Conservation (phyloP, 2,113 vertebrate genomes). For the Caranx ignobilis region DNA sequence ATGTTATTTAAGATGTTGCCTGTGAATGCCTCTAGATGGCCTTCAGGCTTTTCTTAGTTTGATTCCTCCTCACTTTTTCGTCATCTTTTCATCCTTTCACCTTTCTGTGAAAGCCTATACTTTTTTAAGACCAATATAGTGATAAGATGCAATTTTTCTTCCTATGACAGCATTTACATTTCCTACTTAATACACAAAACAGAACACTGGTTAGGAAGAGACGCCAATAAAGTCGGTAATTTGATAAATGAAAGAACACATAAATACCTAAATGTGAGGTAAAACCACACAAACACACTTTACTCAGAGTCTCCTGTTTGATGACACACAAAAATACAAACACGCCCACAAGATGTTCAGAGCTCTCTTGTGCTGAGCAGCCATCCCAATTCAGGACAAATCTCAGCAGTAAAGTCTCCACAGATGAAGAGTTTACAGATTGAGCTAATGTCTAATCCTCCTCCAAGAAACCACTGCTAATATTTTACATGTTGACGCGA, state of each 20-base stretch:
- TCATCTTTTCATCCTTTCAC: background rate
- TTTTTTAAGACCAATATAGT: background rate
- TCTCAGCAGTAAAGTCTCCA: slow-evolving; percentile 28
- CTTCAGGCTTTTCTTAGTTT: background rate
- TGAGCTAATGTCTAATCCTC: slow-evolving; percentile 40
- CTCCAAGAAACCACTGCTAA: slow-evolving; percentile 42
- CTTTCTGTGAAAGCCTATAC: background rate
- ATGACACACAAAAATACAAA: background rate
- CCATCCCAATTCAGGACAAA: slow-evolving; percentile 24
- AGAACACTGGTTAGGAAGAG: background rate
- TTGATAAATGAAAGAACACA: no score
- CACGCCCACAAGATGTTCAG: slow-evolving; percentile 40
- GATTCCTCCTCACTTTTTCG: background rate
- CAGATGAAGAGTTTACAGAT: slow-evolving; percentile 25
- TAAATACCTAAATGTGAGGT: background rate
- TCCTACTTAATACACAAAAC: background rate
- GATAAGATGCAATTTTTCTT: background rate
- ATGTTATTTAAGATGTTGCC: background rate
- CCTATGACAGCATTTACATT: background rate
- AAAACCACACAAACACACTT: background rate
- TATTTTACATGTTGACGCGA: slow-evolving; percentile 33
- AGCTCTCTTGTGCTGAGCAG: slow-evolving; percentile 10
- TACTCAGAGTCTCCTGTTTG: background rate
- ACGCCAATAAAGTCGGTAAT: background rate
- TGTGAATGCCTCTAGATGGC: background rate